Base-by-base conservation (phyloP, 1,140 invertebrate species). In the Ganaspis sp. region DNA sequence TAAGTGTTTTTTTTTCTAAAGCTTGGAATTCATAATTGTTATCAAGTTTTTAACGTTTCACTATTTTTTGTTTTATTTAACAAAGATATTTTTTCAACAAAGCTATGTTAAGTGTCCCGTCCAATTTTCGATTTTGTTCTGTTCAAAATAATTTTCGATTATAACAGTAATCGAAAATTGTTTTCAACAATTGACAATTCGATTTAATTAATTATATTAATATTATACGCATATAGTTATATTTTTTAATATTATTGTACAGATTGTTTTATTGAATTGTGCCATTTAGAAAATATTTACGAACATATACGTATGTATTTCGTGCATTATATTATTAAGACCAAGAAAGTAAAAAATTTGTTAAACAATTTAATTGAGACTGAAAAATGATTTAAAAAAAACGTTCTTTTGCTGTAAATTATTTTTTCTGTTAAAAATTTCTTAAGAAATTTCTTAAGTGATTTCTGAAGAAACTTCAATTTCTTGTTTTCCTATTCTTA, bases 301-400 rank as follows among this genome's bases (percentile, higher is more conserved):
- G 6, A 2, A 34, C 29, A 34, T 34, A 34, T 34, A 34, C 6
- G 6, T 34, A 34, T 34, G 29, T 34, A 34, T 34, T n/a, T n/a
- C n/a, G n/a, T n/a, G 6, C 29, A 34, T 34, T 49, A 49, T 49
- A 49, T 49, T 49, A 6, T 49, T 49, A 49, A 49, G 17, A 17
- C 45, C 45, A 49, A 49, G 45, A 49, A 49, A 49, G 45, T 49
- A 49, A 49, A 49, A 17, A 49, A 49, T 49, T 49, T 15, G 45
- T 49, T 17, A n/a, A 49, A 49, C 1, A 49, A 49, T 49, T 49
- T 49, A 6, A 49, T 49, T 49, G 45, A 49, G 45, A 49, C 45
- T 49, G 45, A 49, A 49, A 49, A 49, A 0, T 49, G 40, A 45
- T 45, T 1, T 17, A 49, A 49, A 49, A 49, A 49, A 45, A 45